Evolutionary conservation across 2,888 invertebrate species (phyloP), one percentile per base, ranked within the genome.

Genomic region (Scelioninae gen. 1): DNA sequence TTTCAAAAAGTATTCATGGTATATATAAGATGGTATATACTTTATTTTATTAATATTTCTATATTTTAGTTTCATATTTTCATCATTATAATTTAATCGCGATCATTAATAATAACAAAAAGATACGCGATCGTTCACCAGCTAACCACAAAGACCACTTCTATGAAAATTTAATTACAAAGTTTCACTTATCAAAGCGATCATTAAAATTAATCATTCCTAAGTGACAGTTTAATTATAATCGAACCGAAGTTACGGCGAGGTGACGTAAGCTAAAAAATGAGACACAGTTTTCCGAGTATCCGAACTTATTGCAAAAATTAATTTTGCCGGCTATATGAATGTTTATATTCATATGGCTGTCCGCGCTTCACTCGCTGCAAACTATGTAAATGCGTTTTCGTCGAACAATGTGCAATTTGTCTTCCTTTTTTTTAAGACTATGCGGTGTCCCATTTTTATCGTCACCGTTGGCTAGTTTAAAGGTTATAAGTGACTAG

Each of bases 171-270:
- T 78, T 71, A 71, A 78, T 78, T 78, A 78, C 78, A 51, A 78
- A 56, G 71, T 77, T 77, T 69, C 77, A 49, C 56, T n/a, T n/a
- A 77, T 75, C 69, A 69, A 63, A 69, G 47, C 69, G 69, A 45
- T 66, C 74, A 74, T 79, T 79, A 47, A 66, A 79, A 79, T 79
- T 79, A 66, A 79, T 79, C 79, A 79, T 79, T 60, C 51, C 58
- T 62, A 66, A 72, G 72, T 79, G 79, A 79, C 79, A 74, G 65
- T 74, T 79, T 74, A 79, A 74, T 79, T 74, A 79, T 74, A 74
- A 79, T 66, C 72, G 65, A 79, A 53, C 43, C 51, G 45, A 66
- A 65, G 58, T 65, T 56, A 58, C 71, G 58, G 34, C 32, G 45
- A 6, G 56, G 16, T 72, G 65, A 65, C 65, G 58, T 29, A 65